Evolutionary conservation across 2,113 vertebrate species (phyloP), one percentile per base, ranked within the genome.

Genomic region (Menura novaehollandiae): DNA sequence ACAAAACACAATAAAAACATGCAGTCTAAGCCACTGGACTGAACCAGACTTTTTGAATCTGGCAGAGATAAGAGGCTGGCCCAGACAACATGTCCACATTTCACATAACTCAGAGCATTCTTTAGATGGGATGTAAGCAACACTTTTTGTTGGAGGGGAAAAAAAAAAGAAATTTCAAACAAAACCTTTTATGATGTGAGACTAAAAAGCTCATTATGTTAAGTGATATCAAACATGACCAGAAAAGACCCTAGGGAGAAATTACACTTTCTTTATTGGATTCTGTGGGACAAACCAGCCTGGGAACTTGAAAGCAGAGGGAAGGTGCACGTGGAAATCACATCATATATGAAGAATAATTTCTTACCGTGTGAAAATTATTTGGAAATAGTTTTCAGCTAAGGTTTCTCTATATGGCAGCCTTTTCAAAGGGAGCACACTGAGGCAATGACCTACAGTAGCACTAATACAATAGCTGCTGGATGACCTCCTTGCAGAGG

Each of bases 61-160:
- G 96, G 88, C 52, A 72, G 35, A 98, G 98, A 98, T 98, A 98
- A 98, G 97, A 89, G 71, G 55, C 63, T 97, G 97, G 96, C 95
- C 97, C 97, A 98, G 98, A 97, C 97, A 97, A 93, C 88, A 23
- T 72, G 96, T 96, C 88, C 97, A 88, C 95, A 92, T 96, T 96
- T 96, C 96, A 82, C 88, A 83, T 82, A 95, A 94, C 96, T 97
- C 81, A 69, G 75, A 90, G 89, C 95, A 97, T 97, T 98, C 97
- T 94, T 98, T 95, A 53, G 91, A 93, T 85, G 96, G 73, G 89
- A 94, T 95, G 96, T 97, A 98, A 98, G 97, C 94, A 97, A 94
- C 73, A 24, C 78, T 93, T 95, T 97, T 91, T 97, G 96, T 92
- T 96, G 82, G 97, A 91, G 78, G 87, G 87, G 80, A 94, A 76